Conservation (phyloP, 2,113 vertebrate genomes). For the Rhabdornis inornatus region DNA sequence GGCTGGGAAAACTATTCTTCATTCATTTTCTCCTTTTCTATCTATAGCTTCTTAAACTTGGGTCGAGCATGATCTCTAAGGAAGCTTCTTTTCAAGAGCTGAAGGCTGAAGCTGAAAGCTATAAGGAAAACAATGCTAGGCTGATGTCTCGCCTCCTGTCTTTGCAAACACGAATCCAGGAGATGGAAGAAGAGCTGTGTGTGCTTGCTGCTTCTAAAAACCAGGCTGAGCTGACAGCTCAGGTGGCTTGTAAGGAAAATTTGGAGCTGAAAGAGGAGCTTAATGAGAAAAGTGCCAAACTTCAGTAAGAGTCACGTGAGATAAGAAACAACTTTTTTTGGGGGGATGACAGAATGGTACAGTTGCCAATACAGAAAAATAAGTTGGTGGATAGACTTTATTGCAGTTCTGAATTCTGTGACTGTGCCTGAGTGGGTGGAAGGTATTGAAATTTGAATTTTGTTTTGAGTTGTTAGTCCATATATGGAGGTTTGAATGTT, state of each 20-base stretch:
- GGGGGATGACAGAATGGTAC: not conserved
- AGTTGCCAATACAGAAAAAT: not conserved
- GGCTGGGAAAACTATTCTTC: not conserved
- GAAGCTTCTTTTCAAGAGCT: conserved; percentile 74
- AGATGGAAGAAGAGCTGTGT: conserved; percentile 71
- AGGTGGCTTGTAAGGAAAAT: conserved; percentile 67
- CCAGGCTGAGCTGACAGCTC: conserved; percentile 64
- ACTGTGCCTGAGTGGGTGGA: not conserved
- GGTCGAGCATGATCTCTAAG: conserved; percentile 69
- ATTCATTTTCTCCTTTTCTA: not conserved
- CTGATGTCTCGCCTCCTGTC: conserved; percentile 74
- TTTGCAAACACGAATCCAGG: conserved; percentile 70
- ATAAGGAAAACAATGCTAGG: conserved; percentile 76
- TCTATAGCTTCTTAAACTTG: conserved; percentile 72
- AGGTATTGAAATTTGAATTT: not conserved
- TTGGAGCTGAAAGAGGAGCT: conserved; percentile 68
- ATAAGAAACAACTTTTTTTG: not conserved
- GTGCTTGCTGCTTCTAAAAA: conserved; percentile 56
- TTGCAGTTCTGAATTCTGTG: not conserved
- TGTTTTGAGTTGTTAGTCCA: not conserved
- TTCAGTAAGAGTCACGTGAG: conserved; percentile 67
- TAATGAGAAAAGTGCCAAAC: conserved; percentile 52
- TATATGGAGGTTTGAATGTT: not conserved
- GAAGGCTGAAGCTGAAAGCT: conserved; percentile 71
- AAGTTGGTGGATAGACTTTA: not conserved